Evolutionary conservation across 2,797 vertebrate species (phyloP), one percentile per base, ranked within the genome.

Genomic region (Staurois parvus): DNA sequence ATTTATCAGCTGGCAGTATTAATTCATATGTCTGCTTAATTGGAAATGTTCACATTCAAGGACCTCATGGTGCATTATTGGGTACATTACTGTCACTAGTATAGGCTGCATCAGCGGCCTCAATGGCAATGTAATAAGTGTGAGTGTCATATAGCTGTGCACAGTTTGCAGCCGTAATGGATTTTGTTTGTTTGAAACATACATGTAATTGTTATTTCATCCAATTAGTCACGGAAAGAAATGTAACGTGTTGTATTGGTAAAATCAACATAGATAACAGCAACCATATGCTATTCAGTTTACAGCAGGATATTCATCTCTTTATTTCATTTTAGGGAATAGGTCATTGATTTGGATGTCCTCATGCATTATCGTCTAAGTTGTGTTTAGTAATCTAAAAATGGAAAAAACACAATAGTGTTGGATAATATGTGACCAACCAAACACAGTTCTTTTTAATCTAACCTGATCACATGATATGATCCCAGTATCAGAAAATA

Each of bases 341-440:
- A 29, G 66, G 69, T 69, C 66, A 70, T 70, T 79, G 66, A 69
- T 69, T 32, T 26, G 17, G 62, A 12, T 4, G 6, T 11, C 2
- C 24, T 79, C 77, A 79, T 52, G 52, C 77, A 52, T 79, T 30
- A 9, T 45, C 30, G 64, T 69, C 62, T 37, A 9, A 68, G 34
- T 26, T 48, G 64, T 78, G 21, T 78, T 29, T 29, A 24, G 28
- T 17, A 68, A 19, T 68, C 11, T 29, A 10, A 30, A 12, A 15
- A 19, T n/a, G 40, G 17, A 68, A 26, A 79, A 48, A 68, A 45
- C 8, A 37, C 37, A 37, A 37, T 6, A 10, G 10, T 9, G 37
- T 6, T 37, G n/a, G n/a, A n/a, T n/a, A n/a, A n/a, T n/a, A n/a
- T n/a, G n/a, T n/a, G n/a, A n/a, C n/a, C n/a, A n/a, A n/a, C n/a